Conservation (phyloP, 2,888 invertebrate species). For the Nasonovia ribisnigri region DNA sequence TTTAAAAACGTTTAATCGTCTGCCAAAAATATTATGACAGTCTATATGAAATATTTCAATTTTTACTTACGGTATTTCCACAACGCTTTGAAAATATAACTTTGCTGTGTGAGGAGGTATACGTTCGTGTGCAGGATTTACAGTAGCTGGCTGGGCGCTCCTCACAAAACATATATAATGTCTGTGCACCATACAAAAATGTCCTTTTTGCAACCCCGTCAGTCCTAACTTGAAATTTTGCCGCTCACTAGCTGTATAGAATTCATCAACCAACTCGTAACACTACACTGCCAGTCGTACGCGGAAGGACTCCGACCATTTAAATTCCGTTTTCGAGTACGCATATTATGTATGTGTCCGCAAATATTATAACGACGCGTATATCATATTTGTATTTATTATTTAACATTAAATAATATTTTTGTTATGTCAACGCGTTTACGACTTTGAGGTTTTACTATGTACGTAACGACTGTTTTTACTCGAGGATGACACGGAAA, state of each 20-base stretch:
- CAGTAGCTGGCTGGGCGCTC: background rate
- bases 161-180: background rate
- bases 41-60: too few relatives aligned
- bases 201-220: background rate
- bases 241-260: background rate
- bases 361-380: background rate
- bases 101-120: too few relatives aligned
- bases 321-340: background rate
- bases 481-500: background rate
- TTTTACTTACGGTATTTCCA: too few relatives aligned
- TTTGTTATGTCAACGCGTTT: background rate
- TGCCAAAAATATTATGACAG: background rate
- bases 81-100: too few relatives aligned
- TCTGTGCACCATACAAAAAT: background rate
- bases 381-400: background rate
- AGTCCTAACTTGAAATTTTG: background rate
- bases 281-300: background rate
- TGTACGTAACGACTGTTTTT: background rate
- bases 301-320: background rate
- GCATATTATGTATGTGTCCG: background rate
- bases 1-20: too few relatives aligned
- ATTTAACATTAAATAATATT: background rate
- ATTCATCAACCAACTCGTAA: background rate
- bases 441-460: background rate
- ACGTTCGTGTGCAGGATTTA: background rate